Percentiles rank a stretch among this genome's conserved stretches.
Evolutionary conservation across 2,888 invertebrate genomes (phyloP).

Genomic region (Drosophila planitibia): DNA sequence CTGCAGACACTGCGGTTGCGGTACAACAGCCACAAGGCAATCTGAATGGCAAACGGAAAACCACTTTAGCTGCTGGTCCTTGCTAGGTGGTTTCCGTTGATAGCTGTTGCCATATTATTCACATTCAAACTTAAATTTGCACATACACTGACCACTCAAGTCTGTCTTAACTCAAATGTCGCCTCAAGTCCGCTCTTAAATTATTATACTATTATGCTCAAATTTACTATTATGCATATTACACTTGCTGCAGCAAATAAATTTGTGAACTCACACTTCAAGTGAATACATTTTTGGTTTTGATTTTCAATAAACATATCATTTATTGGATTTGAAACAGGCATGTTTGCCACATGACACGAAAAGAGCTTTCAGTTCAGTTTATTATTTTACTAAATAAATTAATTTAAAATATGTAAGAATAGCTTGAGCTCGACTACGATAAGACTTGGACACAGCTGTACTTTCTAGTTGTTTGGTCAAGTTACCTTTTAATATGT

Average conservation of each 20-base stretch:
- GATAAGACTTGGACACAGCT: neutral
- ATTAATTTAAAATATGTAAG: neutral
- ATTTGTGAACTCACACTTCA: neutral
- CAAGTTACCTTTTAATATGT: neutral
- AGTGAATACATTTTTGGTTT: neutral
- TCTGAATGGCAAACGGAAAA: slow-evolving; percentile 31
- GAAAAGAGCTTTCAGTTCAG: neutral
- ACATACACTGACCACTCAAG: neutral
- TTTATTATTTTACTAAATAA: neutral
- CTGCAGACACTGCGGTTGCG: slow-evolving; percentile 64
- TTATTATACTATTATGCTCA: neutral
- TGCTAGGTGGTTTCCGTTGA: slow-evolving; percentile 10
- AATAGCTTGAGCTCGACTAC: neutral
- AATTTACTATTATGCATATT: neutral
- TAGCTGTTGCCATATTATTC: neutral
- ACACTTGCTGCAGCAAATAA: neutral
- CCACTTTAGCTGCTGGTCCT: slow-evolving; percentile 18
- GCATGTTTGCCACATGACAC: neutral
- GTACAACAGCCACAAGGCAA: slow-evolving; percentile 54
- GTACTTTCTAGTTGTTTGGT: neutral
- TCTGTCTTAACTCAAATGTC: slow-evolving; percentile 1
- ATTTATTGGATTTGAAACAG: neutral
- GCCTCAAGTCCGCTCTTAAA: neutral
- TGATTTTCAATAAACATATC: neutral
- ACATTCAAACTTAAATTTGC: neutral